Evolutionary conservation across 2,888 invertebrate genomes (phyloP).

Genomic region (Brenthis ino): DNA sequence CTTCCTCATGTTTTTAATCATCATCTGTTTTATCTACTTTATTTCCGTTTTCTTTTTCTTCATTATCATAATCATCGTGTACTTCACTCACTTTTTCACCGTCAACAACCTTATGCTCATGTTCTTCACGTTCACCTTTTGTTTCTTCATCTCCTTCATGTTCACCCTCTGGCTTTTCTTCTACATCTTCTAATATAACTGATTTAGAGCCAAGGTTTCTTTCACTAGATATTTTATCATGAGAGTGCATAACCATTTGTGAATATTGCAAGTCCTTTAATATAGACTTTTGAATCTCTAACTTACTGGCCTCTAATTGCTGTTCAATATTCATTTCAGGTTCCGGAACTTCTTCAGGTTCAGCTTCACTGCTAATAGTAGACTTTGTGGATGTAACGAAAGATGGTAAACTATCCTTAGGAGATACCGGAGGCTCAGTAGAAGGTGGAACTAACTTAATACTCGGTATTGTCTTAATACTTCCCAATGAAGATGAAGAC

Average conservation of each 20-base stretch:
- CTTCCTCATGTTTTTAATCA: neutral
- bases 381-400: constrained; percentile 65
- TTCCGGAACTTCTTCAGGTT: constrained; percentile 48
- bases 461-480: constrained; percentile 68
- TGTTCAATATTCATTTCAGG: constrained; percentile 54
- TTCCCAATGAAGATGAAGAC: constrained; percentile 54
- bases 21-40: neutral
- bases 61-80: constrained; percentile 33
- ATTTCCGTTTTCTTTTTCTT: constrained; percentile 11
- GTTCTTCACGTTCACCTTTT: constrained; percentile 27
- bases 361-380: constrained; percentile 42
- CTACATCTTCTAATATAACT: constrained; percentile 41
- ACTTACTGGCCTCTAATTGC: constrained; percentile 59
- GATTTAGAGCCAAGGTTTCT: constrained; percentile 45
- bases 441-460: constrained; percentile 54
- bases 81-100: constrained; percentile 27
- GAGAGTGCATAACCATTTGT: constrained; percentile 51
- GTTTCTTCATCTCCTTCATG: constrained; percentile 49
- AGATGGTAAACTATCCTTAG: constrained; percentile 64
- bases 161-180: constrained; percentile 49
- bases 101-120: constrained; percentile 27
- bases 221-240: constrained; percentile 45
- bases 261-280: constrained; percentile 67
- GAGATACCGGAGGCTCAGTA: constrained; percentile 46
- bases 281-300: constrained; percentile 68